Conservation (phyloP, 2,113 vertebrate genomes). For the Lates calcarifer region DNA sequence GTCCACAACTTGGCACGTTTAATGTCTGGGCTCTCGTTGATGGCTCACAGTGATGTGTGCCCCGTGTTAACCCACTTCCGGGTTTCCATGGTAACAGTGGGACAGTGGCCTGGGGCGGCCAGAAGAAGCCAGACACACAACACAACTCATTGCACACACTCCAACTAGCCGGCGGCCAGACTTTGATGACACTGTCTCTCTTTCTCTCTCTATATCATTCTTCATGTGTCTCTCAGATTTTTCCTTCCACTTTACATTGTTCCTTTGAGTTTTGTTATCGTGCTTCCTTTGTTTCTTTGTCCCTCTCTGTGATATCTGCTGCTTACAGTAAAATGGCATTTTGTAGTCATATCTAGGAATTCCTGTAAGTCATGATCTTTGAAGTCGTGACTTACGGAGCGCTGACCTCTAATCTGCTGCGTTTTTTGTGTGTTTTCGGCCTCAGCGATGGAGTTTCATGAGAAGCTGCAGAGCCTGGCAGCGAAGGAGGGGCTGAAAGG, state of each 20-base stretch:
- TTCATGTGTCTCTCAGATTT: constrained; percentile 11
- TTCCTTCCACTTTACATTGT: constrained; percentile 1
- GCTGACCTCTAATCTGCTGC: constrained; percentile 1
- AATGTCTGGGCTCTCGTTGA: constrained; percentile 58
- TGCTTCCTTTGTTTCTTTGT: background rate
- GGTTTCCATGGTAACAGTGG: constrained; percentile 80
- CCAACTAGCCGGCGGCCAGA: constrained; percentile 33
- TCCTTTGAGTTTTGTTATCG: background rate
- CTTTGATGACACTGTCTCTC: background rate
- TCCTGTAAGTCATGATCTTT: too few relatives aligned
- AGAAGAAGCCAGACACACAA: constrained; percentile 60
- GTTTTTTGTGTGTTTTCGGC: constrained; percentile 10
- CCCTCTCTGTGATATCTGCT: background rate
- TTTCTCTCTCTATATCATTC: background rate
- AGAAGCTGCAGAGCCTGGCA: constrained; percentile 91
- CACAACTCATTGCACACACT: constrained; percentile 53
- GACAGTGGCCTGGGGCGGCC: constrained; percentile 65
- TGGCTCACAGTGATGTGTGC: constrained; percentile 64
- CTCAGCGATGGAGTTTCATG: constrained; percentile 96
- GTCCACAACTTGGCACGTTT: constrained; percentile 43
- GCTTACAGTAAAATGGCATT: background rate
- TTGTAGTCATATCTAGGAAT: too few relatives aligned
- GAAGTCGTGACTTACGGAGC: too few relatives aligned
- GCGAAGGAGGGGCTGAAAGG: constrained; percentile 93
- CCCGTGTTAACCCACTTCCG: constrained; percentile 76